Base-by-base conservation (phyloP, 2,113 vertebrate genomes). In the Scalopus aquaticus region DNA sequence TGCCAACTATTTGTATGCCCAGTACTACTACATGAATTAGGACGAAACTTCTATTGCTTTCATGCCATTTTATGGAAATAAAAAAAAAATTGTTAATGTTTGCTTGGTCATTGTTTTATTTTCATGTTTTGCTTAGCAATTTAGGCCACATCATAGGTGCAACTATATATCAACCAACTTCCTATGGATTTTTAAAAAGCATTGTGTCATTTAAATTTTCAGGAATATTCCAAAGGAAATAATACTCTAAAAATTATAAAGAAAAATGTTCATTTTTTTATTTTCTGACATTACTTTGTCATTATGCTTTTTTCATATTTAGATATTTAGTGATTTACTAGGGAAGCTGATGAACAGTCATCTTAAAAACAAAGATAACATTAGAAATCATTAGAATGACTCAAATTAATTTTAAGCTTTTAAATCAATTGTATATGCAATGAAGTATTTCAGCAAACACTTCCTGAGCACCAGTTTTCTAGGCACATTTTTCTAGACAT, bases 191-290 rank as follows among this genome's bases (percentile, higher is more conserved):
- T 82, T 92, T 22, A 81, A 35, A 62, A 20, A 51, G 15, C 22
- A 69, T 28, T 60, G 11, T 70, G 76, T 87, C 16, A 82, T 82
- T 92, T 88, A 92, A 92, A 83, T 19, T 74, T 51, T 77, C 64
- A 78, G 16, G 28, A 82, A 76, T 17, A 78, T 5, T 82, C 24
- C 37, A 88, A 77, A 78, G 10, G 19, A 64, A 17, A 83, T 24
- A 82, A 39, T 46, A 88, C 69, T 56, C 26, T 83, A 44, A 64
- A 32, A 88, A 83, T 54, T 78, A 78, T 12, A 44, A 37, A 69
- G 35, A 88, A 88, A 72, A 84, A 56, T 77, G 44, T 72, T 46
- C 7, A 37, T 24, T 92, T 83, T 7, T 51, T 70, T 22, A 65
- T 72, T 35, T 56, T 90, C 32, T 51, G 58, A 1, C n/a, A 74